Base-by-base conservation (phyloP, 1,140 invertebrate genomes). In the Lineus longissimus region DNA sequence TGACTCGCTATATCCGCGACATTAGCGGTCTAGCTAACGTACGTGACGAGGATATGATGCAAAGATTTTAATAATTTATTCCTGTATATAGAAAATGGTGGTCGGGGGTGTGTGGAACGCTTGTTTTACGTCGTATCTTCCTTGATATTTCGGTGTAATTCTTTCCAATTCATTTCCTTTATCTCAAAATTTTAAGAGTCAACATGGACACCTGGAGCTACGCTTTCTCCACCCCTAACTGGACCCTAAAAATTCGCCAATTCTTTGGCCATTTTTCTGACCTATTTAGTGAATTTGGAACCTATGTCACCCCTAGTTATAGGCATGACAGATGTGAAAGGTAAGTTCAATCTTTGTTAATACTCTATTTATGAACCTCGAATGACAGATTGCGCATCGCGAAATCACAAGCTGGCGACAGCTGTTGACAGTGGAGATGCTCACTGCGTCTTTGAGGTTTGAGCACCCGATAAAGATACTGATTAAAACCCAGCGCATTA, bases 281-380 rank as follows among this genome's bases (percentile, higher is more conserved):
- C n/a, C n/a, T 51, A n/a, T 51, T 51, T n/a, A 51, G 47, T 51
- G 47, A 51, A 51, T 51, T 51, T 51, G 47, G 47, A 23, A n/a
- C 19, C n/a, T 51, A 51, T 27, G 47, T 51, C n/a, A 51, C 47
- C 19, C 47, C 47, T n/a, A 51, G 6, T 4, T 51, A 51, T n/a
- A 19, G 25, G 25, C 47, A 51, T 51, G 47, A 51, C 25, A 6
- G 47, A 9, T 51, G 47, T 51, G 47, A 51, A 51, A 4, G 47
- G 47, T 51, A 51, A 51, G 25, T 27, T 51, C 6, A n/a, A 7
- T 23, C 4, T 27, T 9, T 23, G 6, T 51, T 51, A 7, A n/a
- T 4, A 36, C 6, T n/a, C 25, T 19, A 51, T 51, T 6, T 43
- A 13, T 43, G 11, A 43, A 19, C 40, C 11, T 43, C 11, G 11